Evolutionary conservation across 2,888 invertebrate species (phyloP), one percentile per base, ranked within the genome.

Genomic region (Scaptomyza caliginosa): DNA sequence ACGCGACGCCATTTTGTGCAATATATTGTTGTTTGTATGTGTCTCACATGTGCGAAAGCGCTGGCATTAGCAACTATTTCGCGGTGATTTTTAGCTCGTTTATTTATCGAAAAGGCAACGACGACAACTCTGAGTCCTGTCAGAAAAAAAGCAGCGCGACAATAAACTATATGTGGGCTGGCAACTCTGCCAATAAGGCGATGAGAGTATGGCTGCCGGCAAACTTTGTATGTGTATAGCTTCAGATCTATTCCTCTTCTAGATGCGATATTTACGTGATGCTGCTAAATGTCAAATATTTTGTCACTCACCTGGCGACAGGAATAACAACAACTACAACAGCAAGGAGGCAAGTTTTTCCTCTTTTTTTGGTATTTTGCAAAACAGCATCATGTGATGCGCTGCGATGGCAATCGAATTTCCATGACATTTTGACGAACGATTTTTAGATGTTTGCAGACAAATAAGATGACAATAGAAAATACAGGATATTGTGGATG

Each of bases 221-320:
- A 45, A 30, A 26, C n/a, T 17, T 3, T n/a, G 26, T 28, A 17
- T 11, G 16, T 11, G 7, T 21, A 7, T 0, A 4, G 8, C 4
- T 19, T 16, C 23, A 52, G 10, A 30, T 46, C 46, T 32, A 32
- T 21, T 24, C 16, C 11, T n/a, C 54, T 49, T 46, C 30, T 42
- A 39, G 51, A 52, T 67, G 56, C 57, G 68, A 63, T 58, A 54
- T 84, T 67, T 81, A 78, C 85, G 81, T 84, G 81, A 71, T 69
- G 74, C 82, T 81, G 74, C 79, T 84, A 84, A 84, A 84, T 84
- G 81, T 84, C 81, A 81, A 81, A 81, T 78, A 81, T 81, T 81
- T 81, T 81, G 85, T 84, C 82, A 80, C 63, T 58, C 67, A 34
- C 42, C 52, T 48, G 26, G 23, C 10, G 17, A 16, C 34, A 30